phyloP scores from a whole-genome alignment of 1,140 invertebrate species.

The Dreissena rostriformis region DNA sequence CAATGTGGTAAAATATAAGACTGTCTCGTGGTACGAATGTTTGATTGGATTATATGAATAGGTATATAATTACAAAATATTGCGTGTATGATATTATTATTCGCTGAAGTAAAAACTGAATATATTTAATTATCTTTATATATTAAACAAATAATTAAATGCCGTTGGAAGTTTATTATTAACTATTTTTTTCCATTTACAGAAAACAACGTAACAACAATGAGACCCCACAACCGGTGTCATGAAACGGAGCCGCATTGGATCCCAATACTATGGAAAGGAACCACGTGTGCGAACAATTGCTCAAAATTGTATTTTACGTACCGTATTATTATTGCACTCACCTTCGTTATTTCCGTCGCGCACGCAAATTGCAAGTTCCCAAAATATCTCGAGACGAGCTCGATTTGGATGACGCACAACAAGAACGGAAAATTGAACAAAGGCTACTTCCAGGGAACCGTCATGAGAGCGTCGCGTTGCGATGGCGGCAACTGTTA shows the following conservation, averaged over 20 bases:
- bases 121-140: background rate
- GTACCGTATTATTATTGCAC: constrained; percentile 1
- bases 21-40: too few species aligned
- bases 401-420: constrained; percentile 31
- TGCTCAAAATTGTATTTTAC: constrained; percentile 20
- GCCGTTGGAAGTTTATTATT: background rate
- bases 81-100: too few species aligned
- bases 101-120: too few species aligned
- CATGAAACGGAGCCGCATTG: background rate
- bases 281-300: constrained; percentile 4
- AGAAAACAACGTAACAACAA: constrained; percentile 14
- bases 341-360: constrained; percentile 14
- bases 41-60: too few species aligned
- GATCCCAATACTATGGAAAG: constrained; percentile 30
- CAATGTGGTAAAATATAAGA: too few species aligned
- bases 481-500: constrained; percentile 23
- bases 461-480: constrained; percentile 9
- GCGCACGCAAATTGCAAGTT: constrained; percentile 16
- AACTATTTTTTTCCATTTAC: background rate
- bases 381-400: constrained; percentile 24
- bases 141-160: background rate
- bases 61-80: too few species aligned
- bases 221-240: background rate
- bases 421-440: background rate
- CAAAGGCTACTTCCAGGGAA: constrained; percentile 37